Conservation (phyloP, 2,797 vertebrate genomes). For the Liasis olivaceus region DNA sequence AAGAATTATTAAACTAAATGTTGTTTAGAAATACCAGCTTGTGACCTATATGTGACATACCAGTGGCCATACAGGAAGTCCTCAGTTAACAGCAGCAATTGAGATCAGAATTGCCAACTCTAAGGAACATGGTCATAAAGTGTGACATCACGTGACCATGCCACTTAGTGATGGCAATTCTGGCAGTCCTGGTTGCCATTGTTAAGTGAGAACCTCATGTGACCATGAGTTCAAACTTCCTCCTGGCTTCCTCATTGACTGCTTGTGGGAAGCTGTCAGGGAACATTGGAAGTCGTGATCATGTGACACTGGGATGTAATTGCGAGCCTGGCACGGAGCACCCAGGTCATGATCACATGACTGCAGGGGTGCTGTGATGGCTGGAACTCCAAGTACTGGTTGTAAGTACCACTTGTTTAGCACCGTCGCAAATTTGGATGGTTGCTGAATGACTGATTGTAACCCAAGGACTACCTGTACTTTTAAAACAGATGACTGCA, state of each 20-base stretch:
- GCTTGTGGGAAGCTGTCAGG: background rate
- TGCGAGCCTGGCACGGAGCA: background rate
- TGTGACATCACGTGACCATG: too few species aligned
- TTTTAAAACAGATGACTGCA: background rate
- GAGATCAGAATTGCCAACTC: too few species aligned
- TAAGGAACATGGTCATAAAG: too few species aligned
- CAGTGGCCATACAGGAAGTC: background rate
- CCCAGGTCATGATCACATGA: background rate
- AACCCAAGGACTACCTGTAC: background rate
- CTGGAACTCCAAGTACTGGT: background rate
- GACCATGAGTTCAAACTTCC: background rate
- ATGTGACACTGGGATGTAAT: background rate
- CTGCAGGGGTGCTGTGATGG: background rate
- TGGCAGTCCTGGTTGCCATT: background rate
- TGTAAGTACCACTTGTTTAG: background rate
- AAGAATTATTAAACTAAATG: background rate
- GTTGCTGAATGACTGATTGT: background rate
- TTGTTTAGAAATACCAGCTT: background rate
- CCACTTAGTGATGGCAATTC: background rate
- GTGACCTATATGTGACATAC: background rate
- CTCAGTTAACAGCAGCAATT: background rate
- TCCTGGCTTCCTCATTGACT: background rate
- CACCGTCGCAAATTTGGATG: background rate
- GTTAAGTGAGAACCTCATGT: background rate
- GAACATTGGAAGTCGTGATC: background rate